phyloP scores from a whole-genome alignment of 2,888 invertebrate genomes.

The Eupithecia subumbrata region DNA sequence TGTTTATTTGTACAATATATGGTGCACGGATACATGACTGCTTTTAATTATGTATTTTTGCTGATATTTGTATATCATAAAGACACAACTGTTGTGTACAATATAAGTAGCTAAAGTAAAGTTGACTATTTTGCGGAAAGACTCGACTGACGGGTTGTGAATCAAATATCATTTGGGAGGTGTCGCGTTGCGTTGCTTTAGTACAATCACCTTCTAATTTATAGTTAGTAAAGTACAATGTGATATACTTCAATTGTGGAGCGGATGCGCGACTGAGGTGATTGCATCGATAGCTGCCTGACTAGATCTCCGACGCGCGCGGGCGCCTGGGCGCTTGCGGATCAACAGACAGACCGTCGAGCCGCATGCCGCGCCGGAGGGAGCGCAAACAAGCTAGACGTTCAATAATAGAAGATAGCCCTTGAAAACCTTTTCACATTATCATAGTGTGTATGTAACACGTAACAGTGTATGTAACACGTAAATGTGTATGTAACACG shows the following conservation, averaged over 20 bases:
- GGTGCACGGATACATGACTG: not conserved
- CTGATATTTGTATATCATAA: not conserved
- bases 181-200: conserved; percentile 30
- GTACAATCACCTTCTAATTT: conserved; percentile 31
- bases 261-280: conserved; percentile 35
- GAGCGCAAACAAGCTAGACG: not conserved
- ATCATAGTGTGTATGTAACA: conserved; percentile 6
- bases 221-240: conserved; percentile 53
- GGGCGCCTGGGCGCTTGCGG: too few relatives aligned
- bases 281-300: not conserved
- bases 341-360: too few relatives aligned
- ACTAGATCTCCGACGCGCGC: not conserved
- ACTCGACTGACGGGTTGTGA: conserved; percentile 52
- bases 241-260: conserved; percentile 59
- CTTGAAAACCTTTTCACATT: not conserved
- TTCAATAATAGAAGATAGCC: not conserved
- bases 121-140: conserved; percentile 14
- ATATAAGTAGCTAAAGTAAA: not conserved
- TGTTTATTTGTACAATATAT: not conserved
- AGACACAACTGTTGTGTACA: not conserved
- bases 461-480: too few relatives aligned
- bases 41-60: not conserved
- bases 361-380: not conserved
- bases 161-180: conserved; percentile 41
- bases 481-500: conserved; percentile 16